Percentiles rank a stretch among this genome's conserved stretches.
Evolutionary conservation across 2,888 invertebrate genomes (phyloP).

Genomic region (Margaritifera margaritifera): DNA sequence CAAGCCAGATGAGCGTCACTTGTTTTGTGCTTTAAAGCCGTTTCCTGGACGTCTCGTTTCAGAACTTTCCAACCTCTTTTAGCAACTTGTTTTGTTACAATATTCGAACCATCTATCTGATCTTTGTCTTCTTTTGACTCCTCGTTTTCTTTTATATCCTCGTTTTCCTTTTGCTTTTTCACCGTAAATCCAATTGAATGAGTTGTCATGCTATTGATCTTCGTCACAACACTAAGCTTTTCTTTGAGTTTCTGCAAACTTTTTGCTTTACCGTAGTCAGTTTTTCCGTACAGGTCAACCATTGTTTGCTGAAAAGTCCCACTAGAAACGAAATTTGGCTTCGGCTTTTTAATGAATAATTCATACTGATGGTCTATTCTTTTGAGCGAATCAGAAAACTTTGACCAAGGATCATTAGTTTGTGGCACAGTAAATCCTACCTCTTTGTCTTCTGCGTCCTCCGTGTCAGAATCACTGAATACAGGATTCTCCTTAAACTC

Average conservation of each 20-base stretch:
- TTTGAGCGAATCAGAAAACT: conserved; percentile 50
- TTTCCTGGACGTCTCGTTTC: conserved; percentile 54
- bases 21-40: conserved; percentile 42
- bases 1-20: conserved; percentile 49
- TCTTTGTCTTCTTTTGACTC: conserved; percentile 10
- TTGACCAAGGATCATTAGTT: conserved; percentile 36
- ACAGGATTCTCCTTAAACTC: conserved; percentile 17
- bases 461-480: conserved; percentile 25
- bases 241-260: conserved; percentile 30
- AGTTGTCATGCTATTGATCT: conserved; percentile 33
- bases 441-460: conserved; percentile 8
- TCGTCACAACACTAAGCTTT: conserved; percentile 37
- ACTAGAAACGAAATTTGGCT: conserved; percentile 53
- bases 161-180: conserved; percentile 10
- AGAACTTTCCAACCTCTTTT: conserved; percentile 57
- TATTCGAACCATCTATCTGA: conserved; percentile 11
- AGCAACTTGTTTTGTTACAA: conserved; percentile 32
- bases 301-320: conserved; percentile 55
- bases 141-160: conserved; percentile 1
- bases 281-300: conserved; percentile 54
- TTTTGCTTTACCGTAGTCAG: conserved; percentile 47
- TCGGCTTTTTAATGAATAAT: conserved; percentile 36
- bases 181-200: conserved; percentile 24
- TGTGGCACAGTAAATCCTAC: not conserved
- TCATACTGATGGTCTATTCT: conserved; percentile 45